Percentiles rank a stretch among this genome's conserved stretches.
Evolutionary conservation across 1,140 invertebrate species (phyloP).

Genomic region (Drosophila obscura): DNA sequence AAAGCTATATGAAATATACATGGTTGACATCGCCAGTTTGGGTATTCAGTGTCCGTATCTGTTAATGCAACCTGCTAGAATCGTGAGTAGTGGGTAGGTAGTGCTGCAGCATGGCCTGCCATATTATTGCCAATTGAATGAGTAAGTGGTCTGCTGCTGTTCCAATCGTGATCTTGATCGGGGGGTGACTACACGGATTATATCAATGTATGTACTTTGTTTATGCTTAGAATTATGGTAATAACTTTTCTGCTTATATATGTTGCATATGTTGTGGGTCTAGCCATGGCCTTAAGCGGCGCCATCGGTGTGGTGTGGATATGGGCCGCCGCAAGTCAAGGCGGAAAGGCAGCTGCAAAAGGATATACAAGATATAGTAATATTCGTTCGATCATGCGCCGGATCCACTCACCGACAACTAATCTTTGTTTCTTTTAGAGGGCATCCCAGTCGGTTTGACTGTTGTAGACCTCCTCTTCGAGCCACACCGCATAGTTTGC

Average conservation of each 20-base stretch:
- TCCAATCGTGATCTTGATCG: constrained; percentile 21
- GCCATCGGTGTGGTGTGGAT: background rate
- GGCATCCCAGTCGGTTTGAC: constrained; percentile 90
- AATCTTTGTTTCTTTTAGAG: constrained; percentile 43
- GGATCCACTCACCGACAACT: constrained; percentile 11
- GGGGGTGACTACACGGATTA: constrained; percentile 57
- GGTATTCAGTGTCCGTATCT: constrained; percentile 20
- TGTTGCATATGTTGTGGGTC: constrained; percentile 13
- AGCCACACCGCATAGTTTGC: constrained; percentile 98
- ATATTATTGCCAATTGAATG: constrained; percentile 66
- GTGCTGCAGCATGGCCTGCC: constrained; percentile 36
- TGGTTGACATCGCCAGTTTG: constrained; percentile 41
- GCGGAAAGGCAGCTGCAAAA: constrained; percentile 13
- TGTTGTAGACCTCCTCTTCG: constrained; percentile 97
- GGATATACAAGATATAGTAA: too few species aligned
- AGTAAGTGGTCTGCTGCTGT: constrained; percentile 23
- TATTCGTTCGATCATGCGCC: too few species aligned
- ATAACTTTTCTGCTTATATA: constrained; percentile 76
- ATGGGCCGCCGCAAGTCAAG: background rate
- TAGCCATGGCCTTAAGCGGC: background rate
- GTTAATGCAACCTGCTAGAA: constrained; percentile 7
- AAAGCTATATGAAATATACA: constrained; percentile 55
- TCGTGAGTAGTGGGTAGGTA: constrained; percentile 30
- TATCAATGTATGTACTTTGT: constrained; percentile 65
- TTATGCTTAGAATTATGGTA: constrained; percentile 70